These are phyloP conservation scores for Chromis chromis DNA, from an alignment of 2,797 vertebrate species.

Conservation along the genomic window DNA sequence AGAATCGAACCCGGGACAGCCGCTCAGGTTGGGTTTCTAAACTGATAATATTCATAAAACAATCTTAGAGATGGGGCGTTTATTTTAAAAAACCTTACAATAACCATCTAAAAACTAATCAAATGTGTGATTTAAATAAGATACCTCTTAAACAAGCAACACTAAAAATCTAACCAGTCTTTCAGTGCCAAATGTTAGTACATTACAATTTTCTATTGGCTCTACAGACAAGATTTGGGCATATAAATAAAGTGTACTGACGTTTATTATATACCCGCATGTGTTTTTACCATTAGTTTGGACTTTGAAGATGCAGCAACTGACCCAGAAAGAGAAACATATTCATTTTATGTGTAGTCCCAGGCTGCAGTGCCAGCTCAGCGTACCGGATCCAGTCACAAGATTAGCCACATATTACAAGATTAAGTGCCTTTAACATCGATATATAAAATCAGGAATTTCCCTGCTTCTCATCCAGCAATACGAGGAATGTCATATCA, in stretches of 20 bases:
- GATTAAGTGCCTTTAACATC: not conserved
- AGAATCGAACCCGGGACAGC: too few relatives aligned
- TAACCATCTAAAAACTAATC: too few relatives aligned
- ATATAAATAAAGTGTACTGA: not conserved
- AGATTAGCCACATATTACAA: not conserved
- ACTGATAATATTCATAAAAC: too few relatives aligned
- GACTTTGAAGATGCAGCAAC: not conserved
- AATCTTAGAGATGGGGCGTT: too few relatives aligned
- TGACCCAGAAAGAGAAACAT: not conserved
- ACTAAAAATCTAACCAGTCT: too few relatives aligned
- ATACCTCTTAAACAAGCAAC: too few relatives aligned
- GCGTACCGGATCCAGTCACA: not conserved
- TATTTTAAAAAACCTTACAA: too few relatives aligned
- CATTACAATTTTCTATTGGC: not conserved
- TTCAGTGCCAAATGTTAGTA: too few relatives aligned
- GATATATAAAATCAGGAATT: not conserved
- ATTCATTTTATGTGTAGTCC: not conserved
- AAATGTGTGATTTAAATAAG: too few relatives aligned
- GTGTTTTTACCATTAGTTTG: not conserved
- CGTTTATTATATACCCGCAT: not conserved
- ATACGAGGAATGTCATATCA: not conserved
- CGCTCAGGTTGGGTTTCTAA: too few relatives aligned
- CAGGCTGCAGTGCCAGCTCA: not conserved
- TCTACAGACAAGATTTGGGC: not conserved
- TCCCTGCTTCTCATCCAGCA: constrained; percentile 2